Percentiles rank a stretch among this genome's conserved stretches.
These are phyloP conservation scores for Argentina silus DNA, from an alignment of 2,797 vertebrate genomes.

Conservation along the genomic window DNA sequence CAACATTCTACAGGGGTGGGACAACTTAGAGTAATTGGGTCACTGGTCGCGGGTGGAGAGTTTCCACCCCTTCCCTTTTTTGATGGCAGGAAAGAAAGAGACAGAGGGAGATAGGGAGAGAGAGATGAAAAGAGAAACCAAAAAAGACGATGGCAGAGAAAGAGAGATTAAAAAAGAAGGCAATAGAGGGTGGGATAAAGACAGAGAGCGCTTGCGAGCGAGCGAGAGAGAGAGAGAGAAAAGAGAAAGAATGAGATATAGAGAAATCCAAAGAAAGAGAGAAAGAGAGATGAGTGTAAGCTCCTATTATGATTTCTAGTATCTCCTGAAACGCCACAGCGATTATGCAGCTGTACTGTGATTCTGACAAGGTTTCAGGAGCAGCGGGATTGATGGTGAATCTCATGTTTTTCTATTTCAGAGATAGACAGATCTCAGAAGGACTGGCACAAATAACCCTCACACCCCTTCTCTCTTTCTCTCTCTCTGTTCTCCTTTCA, in stretches of 20 bases:
- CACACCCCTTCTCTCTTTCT: neutral
- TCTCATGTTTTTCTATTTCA: neutral
- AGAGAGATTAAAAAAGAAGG: neutral
- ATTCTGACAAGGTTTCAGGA: neutral
- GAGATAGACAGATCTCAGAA: neutral
- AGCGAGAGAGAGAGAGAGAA: slow-evolving; percentile 8
- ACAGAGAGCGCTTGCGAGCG: slow-evolving; percentile 3
- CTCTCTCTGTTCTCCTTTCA: neutral
- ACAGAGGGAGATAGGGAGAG: slow-evolving; percentile 21
- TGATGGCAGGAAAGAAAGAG: slow-evolving; percentile 39
- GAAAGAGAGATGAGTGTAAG: neutral
- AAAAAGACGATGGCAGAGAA: neutral
- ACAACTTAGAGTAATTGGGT: slow-evolving; percentile 79
- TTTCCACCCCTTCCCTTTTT: slow-evolving; percentile 58
- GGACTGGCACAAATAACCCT: slow-evolving; percentile 8
- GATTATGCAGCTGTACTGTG: neutral
- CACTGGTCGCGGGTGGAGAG: slow-evolving; percentile 65
- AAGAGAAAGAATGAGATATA: neutral
- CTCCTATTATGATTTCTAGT: neutral
- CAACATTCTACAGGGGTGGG: slow-evolving; percentile 62
- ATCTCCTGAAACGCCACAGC: neutral
- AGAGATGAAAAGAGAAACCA: slow-evolving; percentile 5
- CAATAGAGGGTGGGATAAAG: neutral
- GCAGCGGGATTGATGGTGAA: neutral
- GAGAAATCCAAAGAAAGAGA: too few species aligned